These are phyloP conservation scores for Myiopsitta monachus DNA, from an alignment of 2,113 vertebrate genomes.

Conservation along the genomic window DNA sequence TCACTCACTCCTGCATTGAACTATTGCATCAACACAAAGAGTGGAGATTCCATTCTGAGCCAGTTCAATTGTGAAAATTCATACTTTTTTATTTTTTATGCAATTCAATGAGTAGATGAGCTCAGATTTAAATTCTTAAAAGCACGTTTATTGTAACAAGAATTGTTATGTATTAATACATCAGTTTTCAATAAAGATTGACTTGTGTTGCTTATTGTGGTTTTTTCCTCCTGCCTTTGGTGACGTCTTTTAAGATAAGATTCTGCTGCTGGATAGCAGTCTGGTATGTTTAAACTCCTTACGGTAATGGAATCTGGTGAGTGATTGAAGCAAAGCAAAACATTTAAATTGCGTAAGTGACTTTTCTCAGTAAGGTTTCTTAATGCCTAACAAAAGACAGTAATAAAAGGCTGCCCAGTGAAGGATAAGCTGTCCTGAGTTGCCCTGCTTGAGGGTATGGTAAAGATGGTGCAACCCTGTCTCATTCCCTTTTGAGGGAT, in stretches of 20 bases:
- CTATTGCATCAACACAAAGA: conserved; percentile 68
- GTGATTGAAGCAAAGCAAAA: background rate
- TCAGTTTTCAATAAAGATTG: conserved; percentile 89
- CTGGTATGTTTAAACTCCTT: background rate
- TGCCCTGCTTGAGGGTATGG: background rate
- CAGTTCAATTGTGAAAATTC: conserved; percentile 80
- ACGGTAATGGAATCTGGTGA: background rate
- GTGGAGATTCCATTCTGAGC: conserved; percentile 78
- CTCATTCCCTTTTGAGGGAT: background rate
- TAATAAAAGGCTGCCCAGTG: background rate
- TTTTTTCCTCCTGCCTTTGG: background rate
- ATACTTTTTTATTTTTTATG: conserved; percentile 82
- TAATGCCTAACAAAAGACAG: background rate
- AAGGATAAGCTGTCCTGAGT: background rate
- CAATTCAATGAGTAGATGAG: conserved; percentile 82
- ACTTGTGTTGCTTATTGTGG: conserved; percentile 80
- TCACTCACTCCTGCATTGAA: conserved; percentile 75
- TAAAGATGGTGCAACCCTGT: background rate
- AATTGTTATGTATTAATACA: conserved; percentile 87
- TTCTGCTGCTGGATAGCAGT: background rate
- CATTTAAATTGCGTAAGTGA: background rate
- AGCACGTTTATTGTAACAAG: conserved; percentile 87
- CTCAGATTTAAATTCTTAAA: conserved; percentile 83
- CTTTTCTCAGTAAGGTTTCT: background rate
- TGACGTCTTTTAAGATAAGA: background rate